Base-by-base conservation (phyloP, 2,888 invertebrate species). In the Dastarcus helophoroides region DNA sequence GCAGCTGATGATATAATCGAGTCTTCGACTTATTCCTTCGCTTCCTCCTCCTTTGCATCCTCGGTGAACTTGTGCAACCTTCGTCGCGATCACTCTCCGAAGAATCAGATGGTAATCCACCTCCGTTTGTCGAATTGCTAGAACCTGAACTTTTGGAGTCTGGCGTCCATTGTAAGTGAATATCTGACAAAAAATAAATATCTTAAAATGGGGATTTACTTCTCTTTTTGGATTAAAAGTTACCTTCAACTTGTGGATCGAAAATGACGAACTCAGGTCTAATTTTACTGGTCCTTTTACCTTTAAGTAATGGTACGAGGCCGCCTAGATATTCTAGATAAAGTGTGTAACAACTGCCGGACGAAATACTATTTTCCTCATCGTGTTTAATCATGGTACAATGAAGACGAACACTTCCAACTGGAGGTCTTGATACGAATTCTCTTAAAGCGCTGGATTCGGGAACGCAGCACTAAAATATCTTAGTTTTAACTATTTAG, bases 181-280 rank as follows among this genome's bases (percentile, higher is more conserved):
- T 49, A 42, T 60, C 60, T 58, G 36, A 1, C 43, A 40, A 14
- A 15, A 17, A 17, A 14, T 5, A 7, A 24, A 8, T 8, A 7
- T 8, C 6, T 8, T 6, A 6, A 19, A 19, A 19, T 8, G 6
- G 8, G 6, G 19, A 19, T 19, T 19, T 19, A 19, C 8, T 19
- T 7, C 19, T 19, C 7, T 19, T 7, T 23, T 5, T 21, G 17
- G 14, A 24, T 36, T 30, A 14, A 6, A 4, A 11, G 27, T 35
- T 48, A 74, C 83, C 83, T 65, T 80, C 81, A 21, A 72, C 74
- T 62, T 90, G 86, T 2, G 90, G 90, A 63, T 91, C 90, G 56
- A 86, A 91, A 51, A 98, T 95, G 33, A 97, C 90, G 62, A 98
- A 98, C 63, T 97, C 97, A 0, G 97, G 97, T 32, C 94, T 72